A percentile compares a stretch with the other conserved stretches of the same genome.
These are phyloP conservation scores for Eleutherodactylus coqui DNA, from an alignment of 2,797 vertebrate species.

Conservation along the genomic window DNA sequence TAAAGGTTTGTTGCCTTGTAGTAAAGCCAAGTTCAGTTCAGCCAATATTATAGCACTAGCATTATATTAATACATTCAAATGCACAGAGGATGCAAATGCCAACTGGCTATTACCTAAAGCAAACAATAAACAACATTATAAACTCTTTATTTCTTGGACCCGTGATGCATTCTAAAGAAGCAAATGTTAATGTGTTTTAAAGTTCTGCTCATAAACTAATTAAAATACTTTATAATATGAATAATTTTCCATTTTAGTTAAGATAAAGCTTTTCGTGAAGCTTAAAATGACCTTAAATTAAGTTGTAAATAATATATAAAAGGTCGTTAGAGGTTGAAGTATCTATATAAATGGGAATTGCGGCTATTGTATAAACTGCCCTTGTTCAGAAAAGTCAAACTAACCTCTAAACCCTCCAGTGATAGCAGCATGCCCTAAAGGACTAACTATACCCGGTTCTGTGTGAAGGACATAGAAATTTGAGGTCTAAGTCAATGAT, in stretches of 20 bases:
- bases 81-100: not conserved
- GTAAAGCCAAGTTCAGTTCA: not conserved
- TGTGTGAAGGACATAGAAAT: no score
- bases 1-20: not conserved
- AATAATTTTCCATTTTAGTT: constrained; percentile 3
- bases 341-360: not conserved
- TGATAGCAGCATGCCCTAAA: no score
- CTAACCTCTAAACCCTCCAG: not conserved
- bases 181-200: not conserved
- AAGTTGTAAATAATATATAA: constrained; percentile 1
- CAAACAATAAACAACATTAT: not conserved
- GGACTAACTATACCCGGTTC: no score
- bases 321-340: not conserved
- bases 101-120: constrained; percentile 2
- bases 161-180: not conserved
- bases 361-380: not conserved
- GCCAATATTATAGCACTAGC: not conserved
- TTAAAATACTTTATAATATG: not conserved
- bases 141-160: not conserved
- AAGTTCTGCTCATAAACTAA: not conserved
- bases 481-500: no score
- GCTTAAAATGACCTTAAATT: not conserved
- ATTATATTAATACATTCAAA: not conserved
- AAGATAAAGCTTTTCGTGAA: not conserved
- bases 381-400: not conserved